phyloP scores from a whole-genome alignment of 1,140 invertebrate species.

The Rhizoglyphus robini region DNA sequence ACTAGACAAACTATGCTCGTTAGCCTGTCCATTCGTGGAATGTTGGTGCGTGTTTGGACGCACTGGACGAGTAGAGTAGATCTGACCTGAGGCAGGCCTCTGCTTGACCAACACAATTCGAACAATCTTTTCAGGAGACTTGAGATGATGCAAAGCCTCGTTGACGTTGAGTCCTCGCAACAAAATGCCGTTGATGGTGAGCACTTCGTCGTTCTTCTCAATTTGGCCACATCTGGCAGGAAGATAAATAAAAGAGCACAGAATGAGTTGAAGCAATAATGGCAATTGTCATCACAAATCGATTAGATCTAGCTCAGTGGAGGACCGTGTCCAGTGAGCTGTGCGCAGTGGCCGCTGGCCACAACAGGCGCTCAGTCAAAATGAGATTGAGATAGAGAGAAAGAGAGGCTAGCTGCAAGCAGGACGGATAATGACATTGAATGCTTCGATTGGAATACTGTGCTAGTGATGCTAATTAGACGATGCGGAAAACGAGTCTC shows the following conservation, averaged over 20 bases:
- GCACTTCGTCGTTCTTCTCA: slow-evolving; percentile 64
- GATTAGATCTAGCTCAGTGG: not conserved
- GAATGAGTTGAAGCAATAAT: not conserved
- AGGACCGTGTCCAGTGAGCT: not conserved
- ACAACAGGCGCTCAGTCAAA: not conserved
- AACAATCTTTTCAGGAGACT: slow-evolving; percentile 47
- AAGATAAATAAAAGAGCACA: slow-evolving; percentile 23
- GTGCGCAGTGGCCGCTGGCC: not conserved
- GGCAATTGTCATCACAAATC: slow-evolving; percentile 8
- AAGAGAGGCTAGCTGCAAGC: not conserved
- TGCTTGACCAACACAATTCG: slow-evolving; percentile 49
- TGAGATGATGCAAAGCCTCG: slow-evolving; percentile 55
- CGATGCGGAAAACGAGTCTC: slow-evolving; percentile 14
- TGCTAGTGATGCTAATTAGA: slow-evolving; percentile 4
- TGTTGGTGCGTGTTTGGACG: not conserved
- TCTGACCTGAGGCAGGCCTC: not conserved
- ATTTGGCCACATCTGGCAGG: slow-evolving; percentile 56
- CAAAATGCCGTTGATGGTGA: slow-evolving; percentile 67
- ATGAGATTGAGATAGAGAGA: slow-evolving; percentile 5
- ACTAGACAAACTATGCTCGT: not conserved
- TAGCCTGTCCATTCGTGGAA: not conserved
- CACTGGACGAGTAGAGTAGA: not conserved
- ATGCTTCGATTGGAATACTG: not conserved
- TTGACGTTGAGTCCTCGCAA: slow-evolving; percentile 58
- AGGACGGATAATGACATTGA: slow-evolving; percentile 1